Evolutionary conservation across 2,113 vertebrate genomes (phyloP), one percentile per base, ranked within the genome.

Genomic region (Psilopogon haemacephalus): DNA sequence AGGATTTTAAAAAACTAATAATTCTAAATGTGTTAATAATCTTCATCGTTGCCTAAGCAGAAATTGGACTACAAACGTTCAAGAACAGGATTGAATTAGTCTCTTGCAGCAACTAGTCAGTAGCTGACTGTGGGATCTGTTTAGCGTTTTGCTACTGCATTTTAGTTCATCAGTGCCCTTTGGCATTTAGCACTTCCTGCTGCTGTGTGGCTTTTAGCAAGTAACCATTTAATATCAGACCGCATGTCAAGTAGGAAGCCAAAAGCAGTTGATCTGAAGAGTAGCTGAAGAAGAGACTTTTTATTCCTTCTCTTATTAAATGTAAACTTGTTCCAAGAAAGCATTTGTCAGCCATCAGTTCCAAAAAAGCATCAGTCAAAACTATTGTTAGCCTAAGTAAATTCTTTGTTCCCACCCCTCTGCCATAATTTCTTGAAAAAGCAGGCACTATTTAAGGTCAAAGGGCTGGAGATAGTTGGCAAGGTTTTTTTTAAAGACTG

Each of bases 181-280:
- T 95, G 89, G 33, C 59, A 64, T 92, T 86, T 88, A 90, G 93
- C 82, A 89, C 88, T 96, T 96, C 94, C 95, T 96, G 95, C 72
- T 93, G 40, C 37, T 89, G 30, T 91, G 87, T 69, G 78, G 87
- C 80, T 95, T 64, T 64, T 60, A 64, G 73, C 42, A 65, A 94
- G 90, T 92, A 94, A 94, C 80, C 44, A 84, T 87, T 91, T 92
- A 89, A 60, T 93, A 94, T 84, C 87, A 93, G 72, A 84, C 68
- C 4, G 0, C 62, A 50, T 3, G 6, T 69, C 85, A 86, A 90
- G 15, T 59, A 40, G 18, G 54, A 82, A 72, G 76, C 33, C 40
- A 58, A 42, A 71, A 78, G 48, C 68, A 71, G 6, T 24, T 24
- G 28, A 59, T 73, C 77, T 48, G 21, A 84, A 84, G 16, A 30